Evolutionary conservation across 2,113 vertebrate genomes (phyloP), one percentile per base, ranked within the genome.

Genomic region (Oreochromis niloticus): DNA sequence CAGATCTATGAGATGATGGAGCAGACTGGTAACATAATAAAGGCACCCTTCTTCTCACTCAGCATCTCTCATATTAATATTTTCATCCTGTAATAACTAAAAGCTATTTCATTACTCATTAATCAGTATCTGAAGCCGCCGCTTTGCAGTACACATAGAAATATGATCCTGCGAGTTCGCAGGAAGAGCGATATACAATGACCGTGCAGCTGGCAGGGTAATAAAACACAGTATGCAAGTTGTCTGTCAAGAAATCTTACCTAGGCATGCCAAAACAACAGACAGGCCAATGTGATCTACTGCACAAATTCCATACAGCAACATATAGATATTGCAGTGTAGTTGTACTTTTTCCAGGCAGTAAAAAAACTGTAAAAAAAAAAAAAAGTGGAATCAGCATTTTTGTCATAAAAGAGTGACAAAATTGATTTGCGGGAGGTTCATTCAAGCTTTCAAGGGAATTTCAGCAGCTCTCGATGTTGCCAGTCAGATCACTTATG

Each of bases 31-130:
- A 94, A 94, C 93, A 95, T 92, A 93, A 95, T 94, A 89, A 94
- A 92, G 91, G 92, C 82, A 17, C 79, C 85, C 85, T 91, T 91
- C 89, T 93, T 92, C 93, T 95, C 94, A 92, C 92, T 94, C 93
- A 91, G 91, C 93, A 91, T 93, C 87, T 87, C 87, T 63, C 88
- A 93, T 91, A 94, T 95, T 92, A 94, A 95, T 94, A 91, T 94
- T 94, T 94, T 93, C 91, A 88, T 93, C 88, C 87, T 89, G 93
- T 92, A 94, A 94, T 95, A 94, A 95, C 91, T 94, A 93, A 95
- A 95, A 94, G 93, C 91, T 90, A 92, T 95, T 96, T 93, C 93
- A 92, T 93, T 94, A 93, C 88, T 94, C 95, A 95, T 95, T 95
- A 93, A 95, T 96, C 93, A 96, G 94, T 66, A 90, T 90, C 84